These are phyloP conservation scores for Girardinichthys multiradiatus DNA, from an alignment of 2,113 vertebrate genomes.

Conservation along the genomic window DNA sequence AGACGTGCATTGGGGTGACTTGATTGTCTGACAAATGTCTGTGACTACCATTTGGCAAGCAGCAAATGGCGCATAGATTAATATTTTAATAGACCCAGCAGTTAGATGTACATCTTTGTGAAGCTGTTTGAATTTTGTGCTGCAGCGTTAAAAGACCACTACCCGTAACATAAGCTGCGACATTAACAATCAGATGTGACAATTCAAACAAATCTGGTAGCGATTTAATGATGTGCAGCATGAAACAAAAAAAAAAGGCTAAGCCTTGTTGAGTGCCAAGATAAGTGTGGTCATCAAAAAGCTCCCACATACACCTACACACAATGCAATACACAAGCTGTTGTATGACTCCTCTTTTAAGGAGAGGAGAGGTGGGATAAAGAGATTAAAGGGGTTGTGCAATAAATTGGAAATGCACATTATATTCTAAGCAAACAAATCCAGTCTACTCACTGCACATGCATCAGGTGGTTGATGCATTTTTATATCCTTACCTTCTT, in stretches of 20 bases:
- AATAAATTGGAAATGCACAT: slow-evolving; percentile 2
- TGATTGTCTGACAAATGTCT: slow-evolving; percentile 58
- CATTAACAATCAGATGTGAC: slow-evolving; percentile 16
- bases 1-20: slow-evolving; percentile 46
- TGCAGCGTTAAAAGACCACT: slow-evolving; percentile 23
- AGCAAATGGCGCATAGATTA: slow-evolving; percentile 54
- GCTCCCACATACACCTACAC: slow-evolving; percentile 5
- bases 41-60: slow-evolving; percentile 48
- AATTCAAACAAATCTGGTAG: slow-evolving; percentile 16
- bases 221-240: slow-evolving; percentile 3
- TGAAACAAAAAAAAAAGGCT: not conserved
- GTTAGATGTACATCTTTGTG: slow-evolving; percentile 39
- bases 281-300: slow-evolving; percentile 11
- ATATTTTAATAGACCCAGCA: slow-evolving; percentile 39
- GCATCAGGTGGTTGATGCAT: slow-evolving; percentile 3
- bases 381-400: slow-evolving; percentile 7
- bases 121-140: not conserved
- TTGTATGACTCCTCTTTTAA: slow-evolving; percentile 16
- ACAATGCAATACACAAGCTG: not conserved
- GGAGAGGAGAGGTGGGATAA: not conserved
- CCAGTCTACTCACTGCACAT: not conserved
- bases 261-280: not conserved
- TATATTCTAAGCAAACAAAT: slow-evolving; percentile 10
- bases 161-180: slow-evolving; percentile 31
- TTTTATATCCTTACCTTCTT: not conserved